Percentiles rank a stretch among this genome's conserved stretches.
These are phyloP conservation scores for Melanostoma scalare DNA, from an alignment of 2,888 invertebrate species.

Conservation along the genomic window DNA sequence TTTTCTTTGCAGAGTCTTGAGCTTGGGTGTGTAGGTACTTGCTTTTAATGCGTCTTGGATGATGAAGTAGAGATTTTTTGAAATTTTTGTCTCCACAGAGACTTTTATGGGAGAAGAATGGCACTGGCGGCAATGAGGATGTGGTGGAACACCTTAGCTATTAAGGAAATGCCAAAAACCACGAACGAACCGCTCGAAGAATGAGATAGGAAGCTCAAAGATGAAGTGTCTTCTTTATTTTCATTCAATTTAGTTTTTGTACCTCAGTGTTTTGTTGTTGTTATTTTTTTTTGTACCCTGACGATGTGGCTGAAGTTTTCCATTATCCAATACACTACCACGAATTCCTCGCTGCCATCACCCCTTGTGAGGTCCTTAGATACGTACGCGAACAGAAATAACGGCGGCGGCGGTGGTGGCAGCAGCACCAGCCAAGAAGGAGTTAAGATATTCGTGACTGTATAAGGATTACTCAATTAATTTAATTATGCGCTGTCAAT, in stretches of 20 bases:
- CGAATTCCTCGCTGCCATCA: not conserved
- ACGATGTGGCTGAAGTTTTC: conserved; percentile 67
- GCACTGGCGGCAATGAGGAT: conserved; percentile 48
- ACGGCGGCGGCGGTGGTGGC: conserved; percentile 72
- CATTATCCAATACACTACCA: conserved; percentile 68
- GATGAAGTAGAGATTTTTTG: conserved; percentile 55
- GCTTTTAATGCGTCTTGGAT: conserved; percentile 57
- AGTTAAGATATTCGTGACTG: conserved; percentile 70
- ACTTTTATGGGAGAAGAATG: conserved; percentile 45
- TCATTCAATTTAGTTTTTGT: conserved; percentile 73
- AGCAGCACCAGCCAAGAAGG: conserved; percentile 49
- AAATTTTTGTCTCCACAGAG: conserved; percentile 53
- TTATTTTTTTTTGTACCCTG: conserved; percentile 42
- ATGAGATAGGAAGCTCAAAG: conserved; percentile 34
- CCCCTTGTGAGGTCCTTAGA: conserved; percentile 53
- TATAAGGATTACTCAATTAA: conserved; percentile 82
- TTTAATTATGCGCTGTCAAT: conserved; percentile 83
- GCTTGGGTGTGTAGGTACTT: conserved; percentile 58
- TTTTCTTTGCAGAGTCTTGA: conserved; percentile 56
- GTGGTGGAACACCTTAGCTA: conserved; percentile 67
- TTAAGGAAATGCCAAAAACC: conserved; percentile 72
- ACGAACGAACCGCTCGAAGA: conserved; percentile 55
- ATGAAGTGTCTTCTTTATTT: conserved; percentile 72
- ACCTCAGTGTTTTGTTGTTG: conserved; percentile 26
- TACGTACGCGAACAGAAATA: conserved; percentile 10